Evolutionary conservation across 2,113 vertebrate species (phyloP), one percentile per base, ranked within the genome.

Genomic region (Eulacestoma nigropectus): DNA sequence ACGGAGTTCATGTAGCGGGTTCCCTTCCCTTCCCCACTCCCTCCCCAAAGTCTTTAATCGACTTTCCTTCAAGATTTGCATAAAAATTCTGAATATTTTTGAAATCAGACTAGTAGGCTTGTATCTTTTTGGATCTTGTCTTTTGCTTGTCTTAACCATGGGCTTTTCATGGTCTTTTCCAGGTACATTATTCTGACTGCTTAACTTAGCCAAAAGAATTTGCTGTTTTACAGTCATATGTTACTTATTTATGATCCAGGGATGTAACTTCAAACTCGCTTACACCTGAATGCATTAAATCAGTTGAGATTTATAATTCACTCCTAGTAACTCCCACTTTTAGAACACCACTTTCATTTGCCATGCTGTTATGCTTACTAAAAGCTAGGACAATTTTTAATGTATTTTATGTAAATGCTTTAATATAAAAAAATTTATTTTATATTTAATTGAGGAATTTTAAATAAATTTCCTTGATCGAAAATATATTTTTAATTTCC

Each of bases 11-110:
- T 49, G 32, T 20, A 37, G 49, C 33, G 49, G 2, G n/a, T 94
- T 82, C 15, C 44, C 2, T 81, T 22, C 5, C 0, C 25, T 11
- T 30, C 19, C 5, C 2, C 1, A 7, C 3, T 12, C 18, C 9
- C 7, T 3, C 18, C 5, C 4, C 12, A 20, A 47, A 39, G 4
- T 60, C 18, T 69, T 84, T 72, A 52, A 65, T 44, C 15, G 87
- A 56, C 7, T 59, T 79, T 72, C 7, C 7, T 16, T 84, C 9
- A 91, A 30, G 8, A 64, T 69, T 78, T 78, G 7, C 26, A 27
- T 57, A n/a, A 74, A 91, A 78, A 7, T 57, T 60, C 30, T 26
- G 9, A 37, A 86, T 26, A 55, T 4, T 9, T 74, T 44, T 77
- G 22, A 62, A 9, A 39, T 57, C 21, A 63, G 3, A 10, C 1